Evolutionary conservation across 2,113 vertebrate species (phyloP).

Genomic region (Aviceda subcristata): DNA sequence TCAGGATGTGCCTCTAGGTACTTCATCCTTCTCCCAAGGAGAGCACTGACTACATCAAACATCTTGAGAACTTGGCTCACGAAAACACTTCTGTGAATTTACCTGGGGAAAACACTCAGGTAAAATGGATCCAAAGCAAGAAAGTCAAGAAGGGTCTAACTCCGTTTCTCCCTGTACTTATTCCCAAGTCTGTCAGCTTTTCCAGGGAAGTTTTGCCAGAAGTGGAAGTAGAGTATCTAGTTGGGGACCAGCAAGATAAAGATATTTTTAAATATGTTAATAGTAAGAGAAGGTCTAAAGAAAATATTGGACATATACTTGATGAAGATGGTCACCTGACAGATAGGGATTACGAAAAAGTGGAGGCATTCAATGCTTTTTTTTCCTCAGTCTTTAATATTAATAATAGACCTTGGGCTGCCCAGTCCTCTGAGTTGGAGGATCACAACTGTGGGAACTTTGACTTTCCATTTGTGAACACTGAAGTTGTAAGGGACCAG

Average conservation of each 20-base stretch:
- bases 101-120: not conserved
- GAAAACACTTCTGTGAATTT: not conserved
- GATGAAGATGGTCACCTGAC: not conserved
- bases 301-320: not conserved
- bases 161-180: not conserved
- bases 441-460: not conserved
- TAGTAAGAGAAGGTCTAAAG: not conserved
- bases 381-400: not conserved
- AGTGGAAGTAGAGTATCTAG: not conserved
- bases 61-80: not conserved
- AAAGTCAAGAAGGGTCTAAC: not conserved
- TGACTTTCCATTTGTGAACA: not conserved
- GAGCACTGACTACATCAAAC: not conserved
- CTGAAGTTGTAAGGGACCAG: not conserved
- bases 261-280: not conserved
- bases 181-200: not conserved
- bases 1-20: not conserved
- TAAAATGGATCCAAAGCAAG: not conserved
- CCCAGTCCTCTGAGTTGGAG: not conserved
- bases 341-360: not conserved
- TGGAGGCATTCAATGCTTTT: accelerated
- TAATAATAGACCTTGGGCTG: not conserved
- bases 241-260: not conserved
- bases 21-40: not conserved
- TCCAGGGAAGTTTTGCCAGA: not conserved